These are phyloP conservation scores for Onychomys torridus DNA, from an alignment of 2,797 vertebrate genomes.

Conservation along the genomic window DNA sequence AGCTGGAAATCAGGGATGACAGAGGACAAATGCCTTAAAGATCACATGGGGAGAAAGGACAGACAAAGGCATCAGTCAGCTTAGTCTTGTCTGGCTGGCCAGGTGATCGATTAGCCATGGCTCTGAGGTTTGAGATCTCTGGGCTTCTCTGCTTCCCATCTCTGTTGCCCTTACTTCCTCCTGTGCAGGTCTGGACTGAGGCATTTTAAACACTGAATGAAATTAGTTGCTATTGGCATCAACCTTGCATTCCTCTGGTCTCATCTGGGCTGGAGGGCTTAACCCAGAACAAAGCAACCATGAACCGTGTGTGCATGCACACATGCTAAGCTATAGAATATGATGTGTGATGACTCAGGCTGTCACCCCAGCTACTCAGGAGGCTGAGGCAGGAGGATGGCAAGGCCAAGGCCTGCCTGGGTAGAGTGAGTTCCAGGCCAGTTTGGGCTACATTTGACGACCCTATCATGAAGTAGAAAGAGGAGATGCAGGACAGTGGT, in stretches of 20 bases:
- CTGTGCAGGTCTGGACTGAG: background rate
- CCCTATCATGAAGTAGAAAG: background rate
- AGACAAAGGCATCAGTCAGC: background rate
- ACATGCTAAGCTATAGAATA: too few relatives aligned
- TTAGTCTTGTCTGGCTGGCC: background rate
- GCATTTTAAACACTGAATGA: too few relatives aligned
- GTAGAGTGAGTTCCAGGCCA: background rate
- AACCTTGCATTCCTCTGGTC: background rate
- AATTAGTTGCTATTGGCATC: background rate
- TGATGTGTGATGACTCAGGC: background rate
- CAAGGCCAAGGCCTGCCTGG: background rate
- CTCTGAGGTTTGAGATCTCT: too few relatives aligned
- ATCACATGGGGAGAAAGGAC: background rate
- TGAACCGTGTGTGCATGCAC: too few relatives aligned
- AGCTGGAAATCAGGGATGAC: background rate
- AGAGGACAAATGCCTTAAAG: background rate
- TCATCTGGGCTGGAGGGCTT: too few relatives aligned
- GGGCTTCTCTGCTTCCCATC: too few relatives aligned
- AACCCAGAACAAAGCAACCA: background rate
- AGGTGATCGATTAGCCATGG: background rate
- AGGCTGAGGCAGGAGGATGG: background rate
- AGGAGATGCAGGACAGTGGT: background rate
- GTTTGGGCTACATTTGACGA: background rate
- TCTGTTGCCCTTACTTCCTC: too few relatives aligned
- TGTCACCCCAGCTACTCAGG: background rate